Base-by-base conservation (phyloP, 2,797 vertebrate species). In the Philypnodon macrostomus region DNA sequence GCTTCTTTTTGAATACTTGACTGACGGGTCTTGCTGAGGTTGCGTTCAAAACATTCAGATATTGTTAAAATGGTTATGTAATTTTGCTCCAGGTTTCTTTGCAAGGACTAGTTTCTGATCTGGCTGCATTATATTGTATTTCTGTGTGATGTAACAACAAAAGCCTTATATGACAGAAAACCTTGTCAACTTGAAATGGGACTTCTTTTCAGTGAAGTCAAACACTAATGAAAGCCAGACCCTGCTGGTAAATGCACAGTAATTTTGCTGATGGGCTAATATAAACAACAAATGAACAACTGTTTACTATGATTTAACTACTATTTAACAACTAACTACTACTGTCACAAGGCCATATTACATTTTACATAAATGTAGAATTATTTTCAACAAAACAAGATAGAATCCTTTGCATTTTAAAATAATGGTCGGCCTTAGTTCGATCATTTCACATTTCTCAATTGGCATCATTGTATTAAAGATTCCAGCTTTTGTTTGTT, bases 1-100 rank as follows among this genome's bases (percentile, higher is more conserved):
- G 41, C 58, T 57, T 42, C 21, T 58, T 73, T 77, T 60, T 46
- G 33, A 51, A 69, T 40, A 69, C 6, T 56, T 49, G 56, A 52
- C 17, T 30, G 5, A 10, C 27, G 12, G 17, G 21, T 9, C 15
- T 33, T 7, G 2, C n/a, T 38, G 9, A 26, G 40, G 16, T 29
- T 23, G 42, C 55, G 9, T 46, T 24, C 35, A 11, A 40, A 2
- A 33, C n/a, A 11, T 15, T 16, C 23, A 41, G 24, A 40, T 40
- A 26, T 8, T 15, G 13, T 27, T 8, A 16, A 5, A 17, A 30
- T 16, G 16, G 4, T 29, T 30, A 12, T 10, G 15, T 26, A 37
- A 29, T 49, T 29, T 41, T 14, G 26, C 5, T n/a, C 12, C 21
- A 29, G 10, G 29, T 7, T 18, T 37, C 18, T 10, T 26, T 3